These are phyloP conservation scores for Tympanuchus pallidicinctus DNA, from an alignment of 2,113 vertebrate species.

Conservation along the genomic window DNA sequence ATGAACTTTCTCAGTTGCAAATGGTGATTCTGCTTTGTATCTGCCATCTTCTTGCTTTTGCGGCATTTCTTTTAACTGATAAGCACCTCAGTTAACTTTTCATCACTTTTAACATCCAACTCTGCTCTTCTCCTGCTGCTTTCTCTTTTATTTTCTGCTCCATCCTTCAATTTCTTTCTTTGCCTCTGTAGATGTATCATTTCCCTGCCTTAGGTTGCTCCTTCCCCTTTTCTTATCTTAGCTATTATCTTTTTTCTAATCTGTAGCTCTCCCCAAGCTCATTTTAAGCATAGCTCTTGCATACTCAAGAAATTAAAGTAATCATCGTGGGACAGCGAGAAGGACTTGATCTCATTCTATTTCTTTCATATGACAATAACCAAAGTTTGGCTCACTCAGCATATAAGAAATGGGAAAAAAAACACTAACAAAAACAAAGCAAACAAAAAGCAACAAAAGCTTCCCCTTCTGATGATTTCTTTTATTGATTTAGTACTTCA, in stretches of 20 bases:
- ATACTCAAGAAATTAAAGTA: not conserved
- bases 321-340: not conserved
- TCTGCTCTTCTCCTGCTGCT: not conserved
- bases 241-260: not conserved
- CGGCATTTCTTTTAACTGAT: not conserved
- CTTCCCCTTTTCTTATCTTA: not conserved
- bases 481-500: not conserved
- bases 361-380: not conserved
- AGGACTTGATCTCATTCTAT: not conserved
- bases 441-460: not conserved
- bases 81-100: not conserved
- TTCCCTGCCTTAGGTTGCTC: not conserved
- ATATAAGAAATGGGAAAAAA: rapidly evolving
- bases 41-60: not conserved
- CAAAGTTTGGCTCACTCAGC: not conserved
- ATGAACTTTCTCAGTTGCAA: not conserved
- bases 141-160: not conserved
- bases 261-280: not conserved
- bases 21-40: not conserved
- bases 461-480: not conserved
- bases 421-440: not conserved
- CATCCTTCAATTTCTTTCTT: not conserved
- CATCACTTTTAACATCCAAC: not conserved
- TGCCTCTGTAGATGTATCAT: not conserved
- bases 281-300: not conserved